Evolutionary conservation across 1,140 invertebrate species (phyloP).

Genomic region (Aphelinus atriplicis): DNA sequence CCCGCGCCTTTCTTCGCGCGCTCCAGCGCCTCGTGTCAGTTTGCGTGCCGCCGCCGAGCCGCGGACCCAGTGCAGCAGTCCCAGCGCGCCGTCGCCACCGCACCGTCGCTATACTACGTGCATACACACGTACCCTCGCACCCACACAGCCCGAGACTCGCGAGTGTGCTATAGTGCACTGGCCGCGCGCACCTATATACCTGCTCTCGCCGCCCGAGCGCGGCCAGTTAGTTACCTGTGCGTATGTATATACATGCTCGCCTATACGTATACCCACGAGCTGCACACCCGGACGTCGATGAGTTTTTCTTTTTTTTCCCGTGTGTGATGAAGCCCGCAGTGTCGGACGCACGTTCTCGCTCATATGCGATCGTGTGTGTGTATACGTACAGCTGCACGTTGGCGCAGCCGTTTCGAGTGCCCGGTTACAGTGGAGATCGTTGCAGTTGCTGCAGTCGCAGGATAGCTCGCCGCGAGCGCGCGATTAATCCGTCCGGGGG

Average conservation of each 20-base stretch:
- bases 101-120: background rate
- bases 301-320: no score
- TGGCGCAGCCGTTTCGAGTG: no score
- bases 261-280: no score
- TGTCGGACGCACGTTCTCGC: background rate
- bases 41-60: slow-evolving; percentile 47
- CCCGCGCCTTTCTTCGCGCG: slow-evolving; percentile 62
- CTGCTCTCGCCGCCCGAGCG: no score
- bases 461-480: slow-evolving; percentile 12
- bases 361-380: background rate
- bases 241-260: no score
- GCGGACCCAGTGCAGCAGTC: slow-evolving; percentile 44
- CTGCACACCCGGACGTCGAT: background rate
- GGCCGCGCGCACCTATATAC: no score
- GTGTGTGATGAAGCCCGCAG: background rate
- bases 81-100: background rate
- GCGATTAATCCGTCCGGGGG: background rate
- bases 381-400: background rate
- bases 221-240: no score
- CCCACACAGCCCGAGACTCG: no score
- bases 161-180: no score
- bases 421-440: background rate
- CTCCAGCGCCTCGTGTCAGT: slow-evolving; percentile 55
- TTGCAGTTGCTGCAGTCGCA: slow-evolving; percentile 2
- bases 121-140: no score